Conservation (phyloP, 2,888 invertebrate genomes). For the Spisula subtruncata region DNA sequence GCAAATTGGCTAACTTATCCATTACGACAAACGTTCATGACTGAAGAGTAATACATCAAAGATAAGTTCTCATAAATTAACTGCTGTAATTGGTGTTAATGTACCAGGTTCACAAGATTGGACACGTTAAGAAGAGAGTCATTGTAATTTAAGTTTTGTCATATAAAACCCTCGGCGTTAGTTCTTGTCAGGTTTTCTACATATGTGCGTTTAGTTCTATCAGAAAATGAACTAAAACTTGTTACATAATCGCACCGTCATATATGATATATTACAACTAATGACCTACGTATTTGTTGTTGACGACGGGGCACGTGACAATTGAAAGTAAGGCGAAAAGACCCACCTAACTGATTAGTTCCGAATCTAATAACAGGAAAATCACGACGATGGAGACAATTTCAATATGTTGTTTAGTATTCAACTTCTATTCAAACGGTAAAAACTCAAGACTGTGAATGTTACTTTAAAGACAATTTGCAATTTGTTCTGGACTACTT, state of each 20-base stretch:
- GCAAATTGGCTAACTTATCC: no score
- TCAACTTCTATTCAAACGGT: background rate
- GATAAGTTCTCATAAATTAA: no score
- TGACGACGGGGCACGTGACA: background rate
- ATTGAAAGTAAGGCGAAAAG: background rate
- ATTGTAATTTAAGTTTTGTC: no score
- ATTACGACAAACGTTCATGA: no score
- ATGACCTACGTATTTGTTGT: background rate
- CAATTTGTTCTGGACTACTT: no score
- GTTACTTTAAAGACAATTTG: background rate
- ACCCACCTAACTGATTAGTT: background rate
- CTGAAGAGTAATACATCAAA: no score
- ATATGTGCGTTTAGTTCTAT: background rate
- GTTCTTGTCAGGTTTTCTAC: no score
- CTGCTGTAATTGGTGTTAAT: no score
- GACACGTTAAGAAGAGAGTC: no score
- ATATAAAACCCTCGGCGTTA: no score
- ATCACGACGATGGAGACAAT: background rate
- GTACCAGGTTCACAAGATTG: no score
- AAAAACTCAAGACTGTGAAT: background rate
- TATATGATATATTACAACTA: no score
- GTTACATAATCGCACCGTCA: background rate
- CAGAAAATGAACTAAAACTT: background rate
- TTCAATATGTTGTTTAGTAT: background rate
- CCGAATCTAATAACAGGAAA: background rate